Conservation (phyloP, 2,888 invertebrate genomes). For the Platycheirus albimanus region DNA sequence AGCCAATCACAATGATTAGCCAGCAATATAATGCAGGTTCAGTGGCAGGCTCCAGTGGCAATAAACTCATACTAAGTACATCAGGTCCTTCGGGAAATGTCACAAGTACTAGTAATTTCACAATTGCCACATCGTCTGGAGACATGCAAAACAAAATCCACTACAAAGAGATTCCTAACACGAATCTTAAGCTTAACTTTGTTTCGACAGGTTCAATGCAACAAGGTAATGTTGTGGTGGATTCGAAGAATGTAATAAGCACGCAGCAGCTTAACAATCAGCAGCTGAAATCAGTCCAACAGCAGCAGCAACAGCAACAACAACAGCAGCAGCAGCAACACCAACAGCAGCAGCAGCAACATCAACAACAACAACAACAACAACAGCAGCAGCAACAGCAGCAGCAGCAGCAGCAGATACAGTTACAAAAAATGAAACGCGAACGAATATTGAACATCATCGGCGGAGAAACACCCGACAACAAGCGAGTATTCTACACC, state of each 20-base stretch:
- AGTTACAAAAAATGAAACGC: slow-evolving; percentile 79
- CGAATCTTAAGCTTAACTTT: slow-evolving; percentile 82
- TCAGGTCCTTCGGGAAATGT: slow-evolving; percentile 74
- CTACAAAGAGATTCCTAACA: slow-evolving; percentile 80
- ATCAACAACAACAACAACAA: slow-evolving; percentile 66
- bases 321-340: slow-evolving; percentile 76
- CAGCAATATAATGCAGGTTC: slow-evolving; percentile 75
- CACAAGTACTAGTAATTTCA: slow-evolving; percentile 77
- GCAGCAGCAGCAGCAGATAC: slow-evolving; percentile 75
- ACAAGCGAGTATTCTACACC: slow-evolving; percentile 81
- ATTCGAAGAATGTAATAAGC: slow-evolving; percentile 72
- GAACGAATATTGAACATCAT: slow-evolving; percentile 77
- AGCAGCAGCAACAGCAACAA: slow-evolving; percentile 46
- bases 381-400: slow-evolving; percentile 75
- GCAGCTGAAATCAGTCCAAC: slow-evolving; percentile 60
- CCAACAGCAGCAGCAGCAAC: slow-evolving; percentile 66
- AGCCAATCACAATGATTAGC: slow-evolving; percentile 80
- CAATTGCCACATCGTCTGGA: slow-evolving; percentile 80
- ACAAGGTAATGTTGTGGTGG: slow-evolving; percentile 76
- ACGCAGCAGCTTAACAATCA: slow-evolving; percentile 69
- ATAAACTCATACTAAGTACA: slow-evolving; percentile 81
- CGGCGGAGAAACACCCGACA: slow-evolving; percentile 75
- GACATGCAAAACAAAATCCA: slow-evolving; percentile 80
- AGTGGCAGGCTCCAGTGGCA: slow-evolving; percentile 75
- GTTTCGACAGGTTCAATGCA: slow-evolving; percentile 78